phyloP scores from a whole-genome alignment of 2,113 vertebrate genomes.

The Rutilus rutilus region DNA sequence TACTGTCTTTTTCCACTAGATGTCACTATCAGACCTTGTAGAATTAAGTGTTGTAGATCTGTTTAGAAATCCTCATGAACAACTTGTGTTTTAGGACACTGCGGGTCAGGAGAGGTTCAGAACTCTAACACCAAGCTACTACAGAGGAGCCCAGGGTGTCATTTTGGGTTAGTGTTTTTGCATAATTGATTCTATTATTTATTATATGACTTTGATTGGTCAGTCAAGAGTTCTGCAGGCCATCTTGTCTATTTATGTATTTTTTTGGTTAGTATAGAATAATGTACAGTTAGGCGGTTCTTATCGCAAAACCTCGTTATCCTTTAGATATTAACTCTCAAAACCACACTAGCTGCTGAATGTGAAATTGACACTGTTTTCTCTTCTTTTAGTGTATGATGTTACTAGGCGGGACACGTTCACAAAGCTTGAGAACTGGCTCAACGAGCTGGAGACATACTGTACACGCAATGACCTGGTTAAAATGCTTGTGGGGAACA shows the following conservation, averaged over 20 bases:
- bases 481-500: slow-evolving; percentile 98
- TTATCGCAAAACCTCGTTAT: no score
- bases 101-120: slow-evolving; percentile 96
- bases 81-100: slow-evolving; percentile 83
- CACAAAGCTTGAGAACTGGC: slow-evolving; percentile 93
- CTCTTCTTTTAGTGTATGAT: slow-evolving; percentile 85
- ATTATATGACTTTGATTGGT: not conserved
- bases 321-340: no score
- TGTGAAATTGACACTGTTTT: not conserved
- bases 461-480: slow-evolving; percentile 95
- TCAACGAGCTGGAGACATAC: slow-evolving; percentile 97
- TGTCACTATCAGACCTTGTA: slow-evolving; percentile 19
- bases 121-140: slow-evolving; percentile 96
- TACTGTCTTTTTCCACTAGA: slow-evolving; percentile 20
- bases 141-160: slow-evolving; percentile 96
- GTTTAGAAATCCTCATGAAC: not conserved
- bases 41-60: no score
- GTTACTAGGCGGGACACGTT: slow-evolving; percentile 95
- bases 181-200: not conserved
- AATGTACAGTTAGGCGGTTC: not conserved
- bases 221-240: not conserved
- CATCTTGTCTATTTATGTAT: not conserved
- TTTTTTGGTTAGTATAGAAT: not conserved
- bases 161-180: slow-evolving; percentile 84
- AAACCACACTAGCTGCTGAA: not conserved